Evolutionary conservation across 2,113 vertebrate genomes (phyloP).

Genomic region (Engystomops pustulosus): DNA sequence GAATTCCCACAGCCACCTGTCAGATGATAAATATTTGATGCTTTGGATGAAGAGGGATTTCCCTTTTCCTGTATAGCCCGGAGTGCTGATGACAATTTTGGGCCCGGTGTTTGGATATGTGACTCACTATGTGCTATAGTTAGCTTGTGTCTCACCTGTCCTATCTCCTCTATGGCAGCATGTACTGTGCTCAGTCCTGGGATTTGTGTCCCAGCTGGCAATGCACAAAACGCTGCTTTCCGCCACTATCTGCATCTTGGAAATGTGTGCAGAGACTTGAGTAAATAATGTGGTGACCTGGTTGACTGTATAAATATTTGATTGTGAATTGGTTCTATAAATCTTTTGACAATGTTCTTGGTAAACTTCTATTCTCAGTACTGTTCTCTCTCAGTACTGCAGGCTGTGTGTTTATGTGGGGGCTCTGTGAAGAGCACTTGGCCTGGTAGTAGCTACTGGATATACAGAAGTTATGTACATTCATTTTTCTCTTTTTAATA

Average conservation of each 20-base stretch:
- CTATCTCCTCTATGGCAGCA: not conserved
- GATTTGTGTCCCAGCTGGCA: slow-evolving; percentile 21
- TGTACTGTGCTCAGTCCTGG: not conserved
- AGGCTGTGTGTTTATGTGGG: not conserved
- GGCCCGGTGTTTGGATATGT: not conserved
- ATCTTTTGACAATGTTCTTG: slow-evolving; percentile 11
- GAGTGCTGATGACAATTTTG: not conserved
- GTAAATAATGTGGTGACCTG: slow-evolving; percentile 28
- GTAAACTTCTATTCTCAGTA: no score
- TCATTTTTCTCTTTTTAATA: not conserved
- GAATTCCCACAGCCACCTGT: not conserved
- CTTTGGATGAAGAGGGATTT: not conserved
- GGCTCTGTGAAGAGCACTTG: not conserved
- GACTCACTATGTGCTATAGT: not conserved
- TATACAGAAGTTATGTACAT: not conserved
- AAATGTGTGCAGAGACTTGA: slow-evolving; percentile 18
- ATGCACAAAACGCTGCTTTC: not conserved
- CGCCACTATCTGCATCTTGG: slow-evolving; percentile 23
- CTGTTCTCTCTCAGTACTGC: not conserved
- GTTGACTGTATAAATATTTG: slow-evolving; percentile 54
- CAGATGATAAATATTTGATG: slow-evolving; percentile 6
- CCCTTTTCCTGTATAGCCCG: not conserved
- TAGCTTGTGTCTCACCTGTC: not conserved
- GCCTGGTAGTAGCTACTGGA: not conserved
- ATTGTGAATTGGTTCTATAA: slow-evolving; percentile 1